Base-by-base conservation (phyloP, 2,113 vertebrate species). In the Vireo altiloquus region DNA sequence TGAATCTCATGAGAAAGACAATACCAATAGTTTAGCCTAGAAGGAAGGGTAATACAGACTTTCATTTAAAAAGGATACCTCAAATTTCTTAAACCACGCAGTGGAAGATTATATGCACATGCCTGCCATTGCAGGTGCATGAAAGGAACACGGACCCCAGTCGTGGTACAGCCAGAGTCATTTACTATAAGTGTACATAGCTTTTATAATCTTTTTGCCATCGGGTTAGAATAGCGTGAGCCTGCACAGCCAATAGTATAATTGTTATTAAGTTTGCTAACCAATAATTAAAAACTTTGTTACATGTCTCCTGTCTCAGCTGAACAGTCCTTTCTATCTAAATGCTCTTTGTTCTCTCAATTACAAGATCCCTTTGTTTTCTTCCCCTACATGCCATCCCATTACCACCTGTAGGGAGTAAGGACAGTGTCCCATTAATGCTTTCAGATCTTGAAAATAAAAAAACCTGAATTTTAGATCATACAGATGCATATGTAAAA, bases 181-280 rank as follows among this genome's bases (percentile, higher is more conserved):
- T 25, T 60, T 25, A 37, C 25, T 60, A 18, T 12, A 25, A 60
- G n/a, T 59, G 57, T 37, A 8, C n/a, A 25, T 25, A 37, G 57
- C n/a, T 60, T 37, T 60, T 60, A 25, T 25, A 37, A 17, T 37
- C 11, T 60, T 60, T 60, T 60, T 1, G 2, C 23, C 57, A 25
- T 60, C 0, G 1, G 23, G 23, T 37, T 25, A 60, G n/a, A 37
- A 25, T 60, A 60, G n/a, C 10, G 0, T 37, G n/a, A 37, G 21
- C n/a, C n/a, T 25, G n/a, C 23, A 37, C 37, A 25, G n/a, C n/a
- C 15, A 60, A 11, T 17, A 11, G n/a, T 35, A 37, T 35, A 59
- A 59, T 59, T 59, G 7, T 35, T 59, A 59, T 16, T 35, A 59
- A 59, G 57, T 60, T 60, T 60, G 57, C 57, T 60, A 37, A 60